A percentile compares a stretch with the other conserved stretches of the same genome.
Evolutionary conservation across 2,113 vertebrate genomes (phyloP).

Genomic region (Pygathrix nemaeus): DNA sequence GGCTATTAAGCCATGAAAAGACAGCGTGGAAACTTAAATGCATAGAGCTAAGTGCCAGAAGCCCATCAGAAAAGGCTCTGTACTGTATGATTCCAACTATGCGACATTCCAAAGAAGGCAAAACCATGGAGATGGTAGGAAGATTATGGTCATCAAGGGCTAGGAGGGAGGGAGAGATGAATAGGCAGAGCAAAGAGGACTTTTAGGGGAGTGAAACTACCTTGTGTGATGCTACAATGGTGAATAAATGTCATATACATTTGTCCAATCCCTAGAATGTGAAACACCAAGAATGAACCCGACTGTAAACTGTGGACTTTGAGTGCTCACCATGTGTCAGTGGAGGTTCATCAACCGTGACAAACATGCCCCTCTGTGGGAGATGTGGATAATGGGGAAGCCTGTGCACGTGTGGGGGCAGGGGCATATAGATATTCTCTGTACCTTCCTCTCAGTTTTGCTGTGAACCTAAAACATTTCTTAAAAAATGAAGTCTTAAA

Average conservation of each 20-base stretch:
- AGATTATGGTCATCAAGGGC: too few species aligned
- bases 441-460: background rate
- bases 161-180: background rate
- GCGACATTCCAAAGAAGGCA: background rate
- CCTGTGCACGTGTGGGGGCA: rapidly evolving
- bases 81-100: rapidly evolving
- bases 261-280: background rate
- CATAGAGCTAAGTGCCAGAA: background rate
- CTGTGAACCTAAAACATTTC: background rate
- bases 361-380: too few species aligned
- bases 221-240: background rate
- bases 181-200: background rate
- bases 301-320: too few species aligned
- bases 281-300: background rate
- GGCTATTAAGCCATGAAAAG: background rate
- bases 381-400: background rate
- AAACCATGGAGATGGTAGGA: background rate
- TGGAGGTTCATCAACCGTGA: background rate
- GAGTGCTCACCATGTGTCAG: too few species aligned
- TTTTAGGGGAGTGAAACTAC: background rate
- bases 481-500: background rate
- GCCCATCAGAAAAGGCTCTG: background rate
- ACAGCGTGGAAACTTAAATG: rapidly evolving
- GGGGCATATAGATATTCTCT: background rate
- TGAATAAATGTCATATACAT: background rate